Evolutionary conservation across 2,888 invertebrate genomes (phyloP).

Genomic region (Gnatocerus cornutus): DNA sequence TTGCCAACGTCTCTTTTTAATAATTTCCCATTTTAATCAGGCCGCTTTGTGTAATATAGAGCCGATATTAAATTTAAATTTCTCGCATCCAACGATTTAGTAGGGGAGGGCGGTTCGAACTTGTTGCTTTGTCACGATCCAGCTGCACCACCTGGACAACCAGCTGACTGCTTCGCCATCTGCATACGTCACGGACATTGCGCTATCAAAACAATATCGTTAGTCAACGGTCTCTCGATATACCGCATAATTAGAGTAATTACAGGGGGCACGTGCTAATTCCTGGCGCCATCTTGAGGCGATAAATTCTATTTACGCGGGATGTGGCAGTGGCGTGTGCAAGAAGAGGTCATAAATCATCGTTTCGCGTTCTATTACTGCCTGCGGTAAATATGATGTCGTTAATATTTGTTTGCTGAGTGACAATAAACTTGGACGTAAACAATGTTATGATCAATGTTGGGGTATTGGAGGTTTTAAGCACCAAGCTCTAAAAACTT

Average conservation of each 20-base stretch:
- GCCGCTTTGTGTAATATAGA: constrained; percentile 30
- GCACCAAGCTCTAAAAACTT: no score
- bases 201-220: constrained; percentile 55
- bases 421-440: constrained; percentile 54
- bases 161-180: constrained; percentile 61
- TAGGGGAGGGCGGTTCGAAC: constrained; percentile 43
- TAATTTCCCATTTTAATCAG: constrained; percentile 23
- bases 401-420: constrained; percentile 57
- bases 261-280: constrained; percentile 7
- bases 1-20: constrained; percentile 18
- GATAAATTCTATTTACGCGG: constrained; percentile 35
- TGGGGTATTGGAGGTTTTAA: no score
- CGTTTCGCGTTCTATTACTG: constrained; percentile 39
- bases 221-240: constrained; percentile 37
- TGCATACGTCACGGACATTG: constrained; percentile 58
- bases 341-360: constrained; percentile 42
- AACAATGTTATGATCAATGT: constrained; percentile 47
- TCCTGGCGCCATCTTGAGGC: constrained; percentile 34
- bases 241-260: constrained; percentile 18
- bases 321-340: constrained; percentile 15
- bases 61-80: constrained; percentile 34
- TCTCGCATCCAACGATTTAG: constrained; percentile 9
- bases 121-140: constrained; percentile 62
- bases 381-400: constrained; percentile 49
- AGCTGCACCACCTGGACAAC: constrained; percentile 61